phyloP scores from a whole-genome alignment of 1,140 invertebrate species.

The Papilio polyxenes region DNA sequence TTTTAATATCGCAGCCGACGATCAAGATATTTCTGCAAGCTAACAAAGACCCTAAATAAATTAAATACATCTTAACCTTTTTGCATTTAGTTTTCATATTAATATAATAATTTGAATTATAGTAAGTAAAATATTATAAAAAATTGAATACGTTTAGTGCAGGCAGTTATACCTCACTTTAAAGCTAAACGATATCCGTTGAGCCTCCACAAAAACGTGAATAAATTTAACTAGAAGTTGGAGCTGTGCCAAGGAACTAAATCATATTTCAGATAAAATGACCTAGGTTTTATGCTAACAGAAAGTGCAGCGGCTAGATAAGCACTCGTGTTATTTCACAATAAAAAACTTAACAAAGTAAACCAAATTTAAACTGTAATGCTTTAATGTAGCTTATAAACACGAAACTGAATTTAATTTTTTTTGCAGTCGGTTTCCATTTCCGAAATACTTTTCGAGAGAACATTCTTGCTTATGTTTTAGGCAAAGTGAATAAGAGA shows the following conservation, averaged over 20 bases:
- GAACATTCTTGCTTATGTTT: too few relatives aligned
- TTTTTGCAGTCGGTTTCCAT: background rate
- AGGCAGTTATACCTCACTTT: background rate
- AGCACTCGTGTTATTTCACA: slow-evolving; percentile 18
- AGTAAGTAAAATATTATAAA: background rate
- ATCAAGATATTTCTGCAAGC: too few relatives aligned
- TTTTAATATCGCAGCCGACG: too few relatives aligned
- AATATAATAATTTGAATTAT: too few relatives aligned
- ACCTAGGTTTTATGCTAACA: slow-evolving; percentile 32
- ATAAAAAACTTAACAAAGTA: slow-evolving; percentile 26
- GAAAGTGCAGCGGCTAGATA: slow-evolving; percentile 30
- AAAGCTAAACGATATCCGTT: slow-evolving; percentile 19
- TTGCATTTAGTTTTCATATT: too few relatives aligned
- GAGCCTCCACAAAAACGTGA: slow-evolving; percentile 16
- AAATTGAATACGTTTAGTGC: background rate
- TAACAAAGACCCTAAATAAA: too few relatives aligned
- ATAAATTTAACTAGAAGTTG: slow-evolving; percentile 30
- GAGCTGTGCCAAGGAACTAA: slow-evolving; percentile 20
- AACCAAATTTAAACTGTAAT: background rate
- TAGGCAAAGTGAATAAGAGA: too few relatives aligned
- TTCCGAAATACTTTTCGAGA: background rate
- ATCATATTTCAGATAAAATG: slow-evolving; percentile 33
- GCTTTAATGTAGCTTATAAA: background rate
- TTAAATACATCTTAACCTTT: too few relatives aligned
- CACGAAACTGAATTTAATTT: background rate